A percentile compares a stretch with the other conserved stretches of the same genome.
These are phyloP conservation scores for Mionectes macconnelli DNA, from an alignment of 2,113 vertebrate species.

Conservation along the genomic window DNA sequence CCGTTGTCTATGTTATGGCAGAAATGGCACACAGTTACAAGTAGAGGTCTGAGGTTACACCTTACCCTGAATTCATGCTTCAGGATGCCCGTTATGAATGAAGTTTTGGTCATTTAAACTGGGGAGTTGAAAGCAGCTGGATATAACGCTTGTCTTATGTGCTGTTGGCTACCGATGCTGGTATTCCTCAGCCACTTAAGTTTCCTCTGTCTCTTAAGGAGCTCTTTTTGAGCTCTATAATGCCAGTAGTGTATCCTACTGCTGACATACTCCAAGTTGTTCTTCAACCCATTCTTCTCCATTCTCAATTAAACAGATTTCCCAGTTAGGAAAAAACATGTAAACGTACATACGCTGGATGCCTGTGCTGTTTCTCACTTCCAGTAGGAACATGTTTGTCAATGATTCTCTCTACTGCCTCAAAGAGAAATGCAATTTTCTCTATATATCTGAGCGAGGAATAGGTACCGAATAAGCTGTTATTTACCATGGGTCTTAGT, in stretches of 20 bases:
- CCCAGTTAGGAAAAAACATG: not conserved
- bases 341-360: not conserved
- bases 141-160: not conserved
- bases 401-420: not conserved
- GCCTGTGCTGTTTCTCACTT: not conserved
- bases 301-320: not conserved
- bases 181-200: not conserved
- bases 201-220: not conserved
- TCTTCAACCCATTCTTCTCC: not conserved
- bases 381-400: not conserved
- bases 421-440: not conserved
- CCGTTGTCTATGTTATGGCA: not conserved
- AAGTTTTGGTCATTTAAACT: not conserved
- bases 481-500: not conserved
- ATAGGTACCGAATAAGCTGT: not conserved
- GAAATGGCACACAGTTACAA: not conserved
- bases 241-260: not conserved
- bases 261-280: not conserved
- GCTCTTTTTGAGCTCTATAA: rapidly evolving
- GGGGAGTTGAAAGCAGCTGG: not conserved
- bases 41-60: not conserved
- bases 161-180: not conserved
- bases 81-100: not conserved
- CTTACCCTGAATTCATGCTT: not conserved
- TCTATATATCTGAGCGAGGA: not conserved